A percentile compares a stretch with the other conserved stretches of the same genome.
These are phyloP conservation scores for Xenopus laevis DNA, from an alignment of 2,113 vertebrate genomes.

Conservation along the genomic window DNA sequence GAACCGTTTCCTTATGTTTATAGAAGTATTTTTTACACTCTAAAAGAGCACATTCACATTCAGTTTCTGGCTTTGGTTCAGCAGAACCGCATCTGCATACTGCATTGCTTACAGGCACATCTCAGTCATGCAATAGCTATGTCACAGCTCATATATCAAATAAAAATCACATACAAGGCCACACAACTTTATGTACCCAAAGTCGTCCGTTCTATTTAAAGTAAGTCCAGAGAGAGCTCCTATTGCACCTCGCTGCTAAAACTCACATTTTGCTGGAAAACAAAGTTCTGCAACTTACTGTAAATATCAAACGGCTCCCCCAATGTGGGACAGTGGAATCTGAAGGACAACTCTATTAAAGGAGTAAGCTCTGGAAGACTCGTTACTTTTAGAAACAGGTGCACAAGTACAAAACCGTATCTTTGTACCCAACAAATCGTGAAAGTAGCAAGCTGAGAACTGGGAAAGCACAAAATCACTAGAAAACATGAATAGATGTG, in stretches of 20 bases:
- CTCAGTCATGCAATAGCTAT: constrained; percentile 86
- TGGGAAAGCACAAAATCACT: constrained; percentile 6
- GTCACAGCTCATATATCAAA: constrained; percentile 88
- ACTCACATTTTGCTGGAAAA: constrained; percentile 61
- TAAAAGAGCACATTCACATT: constrained; percentile 71
- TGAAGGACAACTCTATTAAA: constrained; percentile 51
- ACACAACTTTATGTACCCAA: constrained; percentile 66
- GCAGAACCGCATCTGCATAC: constrained; percentile 72
- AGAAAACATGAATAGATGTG: background rate
- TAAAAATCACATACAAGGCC: constrained; percentile 75
- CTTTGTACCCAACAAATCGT: constrained; percentile 27
- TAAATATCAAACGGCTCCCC: constrained; percentile 62
- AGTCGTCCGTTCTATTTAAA: constrained; percentile 68
- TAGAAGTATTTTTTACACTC: constrained; percentile 70
- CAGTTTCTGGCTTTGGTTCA: constrained; percentile 70
- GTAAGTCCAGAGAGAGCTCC: constrained; percentile 68
- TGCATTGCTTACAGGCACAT: constrained; percentile 69
- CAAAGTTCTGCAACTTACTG: constrained; percentile 59
- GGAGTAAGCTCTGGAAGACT: constrained; percentile 46
- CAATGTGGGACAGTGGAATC: constrained; percentile 58
- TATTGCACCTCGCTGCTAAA: constrained; percentile 60
- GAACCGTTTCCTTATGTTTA: constrained; percentile 78
- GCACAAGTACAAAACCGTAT: constrained; percentile 37
- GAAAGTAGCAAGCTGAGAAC: background rate
- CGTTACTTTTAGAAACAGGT: constrained; percentile 58